A percentile compares a stretch with the other conserved stretches of the same genome.
Conservation (phyloP, 92 coral and sea anemone genomes). For the Palythoa grandis region DNA sequence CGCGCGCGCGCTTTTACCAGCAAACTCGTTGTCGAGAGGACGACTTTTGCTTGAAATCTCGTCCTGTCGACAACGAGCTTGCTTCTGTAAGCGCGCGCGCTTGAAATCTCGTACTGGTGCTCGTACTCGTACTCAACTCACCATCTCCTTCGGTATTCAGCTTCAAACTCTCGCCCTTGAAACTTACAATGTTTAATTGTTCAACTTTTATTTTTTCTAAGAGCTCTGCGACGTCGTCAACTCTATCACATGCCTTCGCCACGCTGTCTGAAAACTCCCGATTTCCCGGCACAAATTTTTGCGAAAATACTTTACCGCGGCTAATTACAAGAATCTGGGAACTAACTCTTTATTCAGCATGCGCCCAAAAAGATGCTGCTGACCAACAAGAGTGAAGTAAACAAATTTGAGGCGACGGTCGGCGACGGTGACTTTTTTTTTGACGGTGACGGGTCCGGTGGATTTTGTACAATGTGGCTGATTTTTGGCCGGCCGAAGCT, state of each 20-base stretch:
- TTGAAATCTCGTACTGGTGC: too few relatives aligned
- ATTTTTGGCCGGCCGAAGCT: not conserved
- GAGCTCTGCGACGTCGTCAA: conserved; percentile 76
- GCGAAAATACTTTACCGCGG: conserved; percentile 39
- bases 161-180: conserved; percentile 88
- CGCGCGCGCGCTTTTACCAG: too few relatives aligned
- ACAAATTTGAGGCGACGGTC: too few relatives aligned
- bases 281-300: not conserved
- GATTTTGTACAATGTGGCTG: too few relatives aligned
- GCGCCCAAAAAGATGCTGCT: conserved; percentile 20
- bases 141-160: conserved; percentile 90
- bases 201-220: conserved; percentile 86
- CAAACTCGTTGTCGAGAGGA: too few relatives aligned
- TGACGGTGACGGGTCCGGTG: too few relatives aligned
- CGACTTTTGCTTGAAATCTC: too few relatives aligned
- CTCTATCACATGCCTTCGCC: conserved; percentile 63
- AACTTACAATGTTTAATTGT: conserved; percentile 84
- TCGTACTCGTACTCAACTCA: too few relatives aligned
- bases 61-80: too few relatives aligned
- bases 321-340: not conserved
- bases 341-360: not conserved
- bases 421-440: too few relatives aligned
- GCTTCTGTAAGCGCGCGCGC: too few relatives aligned
- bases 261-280: conserved; percentile 12
- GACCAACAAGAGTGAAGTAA: not conserved